phyloP scores from a whole-genome alignment of 2,113 vertebrate species.

The Psilopsiagon aurifrons region DNA sequence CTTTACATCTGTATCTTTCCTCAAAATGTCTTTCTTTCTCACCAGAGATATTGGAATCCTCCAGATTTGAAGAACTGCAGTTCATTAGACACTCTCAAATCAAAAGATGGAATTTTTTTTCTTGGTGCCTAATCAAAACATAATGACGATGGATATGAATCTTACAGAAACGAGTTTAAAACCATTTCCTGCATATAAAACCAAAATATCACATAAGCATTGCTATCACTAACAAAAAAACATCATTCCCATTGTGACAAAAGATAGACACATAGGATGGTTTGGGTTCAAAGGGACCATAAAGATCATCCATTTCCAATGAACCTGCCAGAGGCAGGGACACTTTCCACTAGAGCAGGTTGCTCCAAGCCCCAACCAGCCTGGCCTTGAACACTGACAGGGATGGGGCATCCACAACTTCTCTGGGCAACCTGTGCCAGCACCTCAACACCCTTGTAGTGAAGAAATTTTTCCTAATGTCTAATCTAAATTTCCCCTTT shows the following conservation, averaged over 20 bases:
- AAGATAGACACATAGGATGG: neutral
- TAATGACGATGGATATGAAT: neutral
- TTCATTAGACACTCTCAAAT: neutral
- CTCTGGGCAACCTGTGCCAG: neutral
- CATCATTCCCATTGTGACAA: neutral
- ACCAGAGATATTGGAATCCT: neutral
- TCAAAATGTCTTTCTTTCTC: neutral
- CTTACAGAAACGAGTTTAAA: neutral
- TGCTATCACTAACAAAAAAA: neutral
- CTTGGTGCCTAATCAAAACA: neutral
- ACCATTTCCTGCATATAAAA: neutral
- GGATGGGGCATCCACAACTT: neutral
- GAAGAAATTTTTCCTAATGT: neutral
- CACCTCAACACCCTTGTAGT: neutral
- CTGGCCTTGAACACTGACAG: neutral
- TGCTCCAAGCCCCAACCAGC: neutral
- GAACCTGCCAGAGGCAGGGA: neutral
- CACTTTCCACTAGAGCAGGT: neutral
- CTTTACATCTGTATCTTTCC: neutral
- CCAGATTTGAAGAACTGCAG: neutral
- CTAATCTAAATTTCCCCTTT: neutral
- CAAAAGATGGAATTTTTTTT: neutral
- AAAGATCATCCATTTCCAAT: neutral
- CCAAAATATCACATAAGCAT: neutral
- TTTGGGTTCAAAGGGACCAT: neutral